Conservation (phyloP, 2,113 vertebrate species). For the Emydocephalus ijimae region DNA sequence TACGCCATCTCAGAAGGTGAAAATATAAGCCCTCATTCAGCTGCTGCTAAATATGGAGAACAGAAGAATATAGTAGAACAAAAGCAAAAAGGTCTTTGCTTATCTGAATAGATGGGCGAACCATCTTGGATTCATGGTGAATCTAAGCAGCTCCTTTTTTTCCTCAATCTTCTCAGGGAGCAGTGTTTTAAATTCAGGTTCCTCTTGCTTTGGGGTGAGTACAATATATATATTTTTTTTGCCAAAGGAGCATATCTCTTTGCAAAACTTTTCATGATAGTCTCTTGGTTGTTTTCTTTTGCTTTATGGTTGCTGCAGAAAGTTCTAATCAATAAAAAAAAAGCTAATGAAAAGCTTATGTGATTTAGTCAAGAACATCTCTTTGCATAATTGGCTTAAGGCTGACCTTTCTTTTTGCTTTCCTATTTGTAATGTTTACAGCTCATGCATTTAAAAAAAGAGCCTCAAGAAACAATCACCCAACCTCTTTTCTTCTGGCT, state of each 20-base stretch:
- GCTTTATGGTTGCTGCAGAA: neutral
- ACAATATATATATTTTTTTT: neutral
- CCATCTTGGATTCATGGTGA: neutral
- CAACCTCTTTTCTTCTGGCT: neutral
- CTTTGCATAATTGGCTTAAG: neutral
- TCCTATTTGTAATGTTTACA: neutral
- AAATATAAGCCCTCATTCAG: neutral
- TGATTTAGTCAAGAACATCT: neutral
- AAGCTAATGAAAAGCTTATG: neutral
- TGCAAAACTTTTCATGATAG: neutral
- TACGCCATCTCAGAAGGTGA: neutral
- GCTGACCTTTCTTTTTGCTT: neutral
- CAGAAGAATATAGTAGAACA: neutral
- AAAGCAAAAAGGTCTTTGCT: neutral
- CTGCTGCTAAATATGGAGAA: neutral
- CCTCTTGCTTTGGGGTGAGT: neutral
- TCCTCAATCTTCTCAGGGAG: neutral
- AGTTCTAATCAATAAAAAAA: neutral
- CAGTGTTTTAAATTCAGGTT: neutral
- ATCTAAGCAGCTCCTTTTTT: neutral
- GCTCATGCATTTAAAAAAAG: neutral
- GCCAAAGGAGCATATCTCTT: neutral
- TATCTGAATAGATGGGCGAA: neutral
- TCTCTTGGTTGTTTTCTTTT: neutral
- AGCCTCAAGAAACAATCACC: neutral